Evolutionary conservation across 1,140 invertebrate species (phyloP), one percentile per base, ranked within the genome.

Genomic region (Caenorhabditis latens): DNA sequence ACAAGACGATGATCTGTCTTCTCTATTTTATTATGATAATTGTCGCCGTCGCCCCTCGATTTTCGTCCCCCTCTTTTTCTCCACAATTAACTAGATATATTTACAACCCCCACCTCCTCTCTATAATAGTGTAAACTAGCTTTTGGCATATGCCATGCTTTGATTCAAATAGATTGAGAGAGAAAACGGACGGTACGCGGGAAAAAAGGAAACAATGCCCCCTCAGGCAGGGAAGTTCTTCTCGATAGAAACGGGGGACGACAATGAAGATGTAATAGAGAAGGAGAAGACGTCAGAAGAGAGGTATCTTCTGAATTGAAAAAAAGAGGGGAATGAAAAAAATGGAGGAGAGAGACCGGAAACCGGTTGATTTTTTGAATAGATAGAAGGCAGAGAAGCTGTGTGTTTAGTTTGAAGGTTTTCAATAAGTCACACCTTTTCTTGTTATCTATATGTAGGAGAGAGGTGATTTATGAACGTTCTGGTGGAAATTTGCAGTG

Each of bases 191-290:
- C 57, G 19, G 57, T 61, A 24, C n/a, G 50, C 50, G 57, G 21
- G 19, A 16, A 21, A n/a, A 58, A 58, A n/a, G 21, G 16, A 58
- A n/a, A 67, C 63, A 67, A 67, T 67, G 63, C 63, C 32, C 2
- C 24, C 63, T 40, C 40, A 40, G 32, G 9, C 24, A 40, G 63
- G 11, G 13, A 16, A 11, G 19, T 46, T 19, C 43, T 48, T 42
- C 42, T 48, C 16, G 9, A n/a, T n/a, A n/a, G 32, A 32, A 32
- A 32, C 32, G 32, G 32, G 32, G 32, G 19, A n/a, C 43, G 67
- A 75, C 67, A 75, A 75, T 75, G 67, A 75, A 75, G 67, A 75
- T 21, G 67, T 75, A 75, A 75, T 75, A 75, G 67, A 75, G 43
- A 75, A n/a, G 67, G 7, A 58, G 19, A 46, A 46, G 42, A n/a